These are phyloP conservation scores for Adelosebastes latens DNA, from an alignment of 2,797 vertebrate genomes.

Conservation along the genomic window DNA sequence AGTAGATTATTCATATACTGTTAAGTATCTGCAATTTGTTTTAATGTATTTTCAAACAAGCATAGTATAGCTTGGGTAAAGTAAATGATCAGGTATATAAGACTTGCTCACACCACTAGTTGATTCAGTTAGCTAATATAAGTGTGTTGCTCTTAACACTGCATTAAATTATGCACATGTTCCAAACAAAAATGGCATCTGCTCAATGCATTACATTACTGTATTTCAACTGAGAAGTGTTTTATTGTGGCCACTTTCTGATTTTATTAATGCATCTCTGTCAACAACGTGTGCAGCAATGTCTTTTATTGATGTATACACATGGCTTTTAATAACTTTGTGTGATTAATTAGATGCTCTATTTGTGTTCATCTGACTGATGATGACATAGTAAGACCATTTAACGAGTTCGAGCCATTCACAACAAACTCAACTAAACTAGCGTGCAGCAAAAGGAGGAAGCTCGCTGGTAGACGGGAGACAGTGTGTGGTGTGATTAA, in stretches of 20 bases:
- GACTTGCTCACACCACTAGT: not conserved
- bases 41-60: rapidly evolving
- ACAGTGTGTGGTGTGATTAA: slow-evolving; percentile 72
- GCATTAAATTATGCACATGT: not conserved
- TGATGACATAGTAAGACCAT: not conserved
- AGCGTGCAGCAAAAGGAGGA: slow-evolving; percentile 32
- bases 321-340: not conserved
- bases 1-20: not conserved
- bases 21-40: not conserved
- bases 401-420: slow-evolving; percentile 14
- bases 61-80: too few relatives aligned
- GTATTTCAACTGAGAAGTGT: not conserved
- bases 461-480: slow-evolving; percentile 44
- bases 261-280: not conserved
- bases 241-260: not conserved
- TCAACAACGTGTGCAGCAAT: not conserved
- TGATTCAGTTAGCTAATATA: not conserved
- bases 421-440: slow-evolving; percentile 27
- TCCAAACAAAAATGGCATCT: not conserved
- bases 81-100: not conserved
- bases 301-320: not conserved
- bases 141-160: not conserved
- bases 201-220: not conserved
- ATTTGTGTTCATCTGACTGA: not conserved
- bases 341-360: slow-evolving; percentile 19